phyloP scores from a whole-genome alignment of 2,113 vertebrate species.

The Alligator sinensis region DNA sequence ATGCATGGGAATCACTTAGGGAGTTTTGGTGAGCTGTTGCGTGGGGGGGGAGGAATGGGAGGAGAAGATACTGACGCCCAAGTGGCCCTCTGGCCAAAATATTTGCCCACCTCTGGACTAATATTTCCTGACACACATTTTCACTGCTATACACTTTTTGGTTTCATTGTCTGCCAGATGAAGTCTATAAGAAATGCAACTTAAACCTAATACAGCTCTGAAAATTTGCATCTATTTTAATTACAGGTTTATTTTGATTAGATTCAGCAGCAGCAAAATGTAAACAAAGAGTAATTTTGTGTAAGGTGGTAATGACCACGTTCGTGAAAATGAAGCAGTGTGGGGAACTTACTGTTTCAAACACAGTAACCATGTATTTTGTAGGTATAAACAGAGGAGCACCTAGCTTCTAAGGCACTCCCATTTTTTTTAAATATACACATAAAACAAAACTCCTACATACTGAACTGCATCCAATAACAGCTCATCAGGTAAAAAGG shows the following conservation, averaged over 20 bases:
- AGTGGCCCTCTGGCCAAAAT: no score
- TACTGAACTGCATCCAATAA: background rate
- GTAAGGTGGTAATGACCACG: accelerated
- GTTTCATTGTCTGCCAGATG: accelerated
- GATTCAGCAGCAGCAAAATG: background rate
- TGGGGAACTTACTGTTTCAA: background rate
- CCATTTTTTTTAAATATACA: background rate
- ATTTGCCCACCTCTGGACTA: background rate
- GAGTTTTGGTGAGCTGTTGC: no score
- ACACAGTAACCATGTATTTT: background rate
- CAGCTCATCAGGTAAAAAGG: background rate
- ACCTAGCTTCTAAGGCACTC: background rate
- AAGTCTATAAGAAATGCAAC: background rate
- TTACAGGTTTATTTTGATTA: accelerated
- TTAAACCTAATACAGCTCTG: background rate
- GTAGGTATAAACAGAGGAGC: background rate
- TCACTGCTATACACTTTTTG: background rate
- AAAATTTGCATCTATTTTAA: accelerated
- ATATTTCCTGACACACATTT: background rate
- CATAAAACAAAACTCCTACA: background rate
- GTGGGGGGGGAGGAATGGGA: no score
- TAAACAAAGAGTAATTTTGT: background rate
- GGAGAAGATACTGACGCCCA: no score
- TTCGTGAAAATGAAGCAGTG: background rate
- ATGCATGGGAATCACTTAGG: no score